Base-by-base conservation (phyloP, 2,113 vertebrate species). In the Cisticola juncidis region DNA sequence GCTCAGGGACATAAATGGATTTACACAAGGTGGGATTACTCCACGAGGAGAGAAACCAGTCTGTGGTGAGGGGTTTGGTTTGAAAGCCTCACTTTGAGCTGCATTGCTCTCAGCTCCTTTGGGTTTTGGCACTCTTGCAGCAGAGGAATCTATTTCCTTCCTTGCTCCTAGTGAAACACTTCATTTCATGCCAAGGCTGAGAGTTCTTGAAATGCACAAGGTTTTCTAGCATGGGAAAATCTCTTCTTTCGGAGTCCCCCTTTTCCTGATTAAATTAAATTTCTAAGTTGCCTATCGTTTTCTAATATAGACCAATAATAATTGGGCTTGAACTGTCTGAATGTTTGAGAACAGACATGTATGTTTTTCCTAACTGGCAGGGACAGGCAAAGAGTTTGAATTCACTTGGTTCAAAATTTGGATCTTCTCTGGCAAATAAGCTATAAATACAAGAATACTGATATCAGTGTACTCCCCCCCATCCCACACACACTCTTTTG, bases 141-240 rank as follows among this genome's bases (percentile, higher is more conserved):
- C 44, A 50, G 54, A 57, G 90, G 62, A 70, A 77, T 80, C 66
- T 42, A 14, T 77, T 94, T 90, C 71, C 71, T 92, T 96, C 71
- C 88, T 73, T 45, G 31, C 53, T 92, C 54, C 31, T 69, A 44
- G 79, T 21, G 42, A 86, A 96, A 50, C 19, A 11, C 58, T 90
- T 91, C 4, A 12, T 48, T 91, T 93, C 38, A 70, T 73, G 88
- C 83, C 76, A 88, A 58, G 51, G 38, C 68, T 76, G 56, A 80
- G 61, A 70, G 28, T 81, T 94, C 73, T 81, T 83, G 53, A 90
- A 86, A 84, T 9, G 24, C 86, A 19, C 33, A 65, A 33, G 20
- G 23, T 77, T 90, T 85, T 76, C 36, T 31, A 62, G 42, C 1
- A 1, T 74, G 72, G 86, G 80, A 94, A 92, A 90, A 38, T 28